Evolutionary conservation across 1,140 invertebrate genomes (phyloP).

Genomic region (Drosophila miranda): DNA sequence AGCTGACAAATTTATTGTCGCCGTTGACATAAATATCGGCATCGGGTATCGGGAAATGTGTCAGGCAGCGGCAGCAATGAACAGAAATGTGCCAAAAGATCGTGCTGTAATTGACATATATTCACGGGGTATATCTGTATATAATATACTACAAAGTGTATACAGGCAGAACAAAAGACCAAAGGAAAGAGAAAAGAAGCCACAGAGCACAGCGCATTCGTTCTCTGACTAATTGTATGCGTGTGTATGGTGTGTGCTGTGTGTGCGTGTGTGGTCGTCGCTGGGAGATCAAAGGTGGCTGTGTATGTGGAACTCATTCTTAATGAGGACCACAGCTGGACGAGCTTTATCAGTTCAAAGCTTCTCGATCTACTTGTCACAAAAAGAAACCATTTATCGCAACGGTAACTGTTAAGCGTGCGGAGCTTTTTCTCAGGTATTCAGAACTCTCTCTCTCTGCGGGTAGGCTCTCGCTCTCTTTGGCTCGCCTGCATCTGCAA

Average conservation of each 20-base stretch:
- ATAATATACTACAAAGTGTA: constrained; percentile 52
- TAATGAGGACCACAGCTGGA: constrained; percentile 31
- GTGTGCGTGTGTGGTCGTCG: constrained; percentile 39
- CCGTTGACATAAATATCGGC: constrained; percentile 70
- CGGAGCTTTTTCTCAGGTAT: not conserved
- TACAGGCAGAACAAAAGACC: constrained; percentile 54
- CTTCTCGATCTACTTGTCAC: constrained; percentile 19
- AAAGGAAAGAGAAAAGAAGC: constrained; percentile 42
- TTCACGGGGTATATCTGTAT: constrained; percentile 26
- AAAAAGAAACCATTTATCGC: constrained; percentile 3
- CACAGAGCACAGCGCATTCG: constrained; percentile 29
- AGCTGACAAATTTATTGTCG: constrained; percentile 77
- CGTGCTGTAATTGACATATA: constrained; percentile 79
- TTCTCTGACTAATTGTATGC: constrained; percentile 12
- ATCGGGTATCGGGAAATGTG: constrained; percentile 67
- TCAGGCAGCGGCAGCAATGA: constrained; percentile 41
- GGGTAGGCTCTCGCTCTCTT: too few species aligned
- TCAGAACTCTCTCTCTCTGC: not conserved
- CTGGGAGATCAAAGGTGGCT: constrained; percentile 41
- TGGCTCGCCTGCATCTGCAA: too few species aligned
- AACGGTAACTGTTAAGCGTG: constrained; percentile 24
- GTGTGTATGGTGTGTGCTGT: not conserved
- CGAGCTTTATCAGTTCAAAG: constrained; percentile 10
- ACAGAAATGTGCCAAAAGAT: too few species aligned
- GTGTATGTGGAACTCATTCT: constrained; percentile 38